Evolutionary conservation across 1,140 invertebrate species (phyloP).

Genomic region (Heliconius eleuchia): DNA sequence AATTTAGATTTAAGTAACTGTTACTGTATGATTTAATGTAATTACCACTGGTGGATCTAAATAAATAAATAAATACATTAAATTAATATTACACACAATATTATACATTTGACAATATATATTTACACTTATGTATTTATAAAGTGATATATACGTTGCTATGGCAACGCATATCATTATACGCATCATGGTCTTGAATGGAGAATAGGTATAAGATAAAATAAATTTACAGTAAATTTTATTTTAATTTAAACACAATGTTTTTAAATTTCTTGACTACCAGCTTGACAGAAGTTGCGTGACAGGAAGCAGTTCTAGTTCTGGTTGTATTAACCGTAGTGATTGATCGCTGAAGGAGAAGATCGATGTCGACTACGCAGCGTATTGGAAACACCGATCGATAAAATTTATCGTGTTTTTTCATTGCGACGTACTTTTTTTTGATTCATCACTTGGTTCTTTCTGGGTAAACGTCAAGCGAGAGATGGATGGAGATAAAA

Average conservation of each 20-base stretch:
- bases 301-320: conserved; percentile 40
- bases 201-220: not conserved
- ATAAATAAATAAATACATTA: too few relatives aligned
- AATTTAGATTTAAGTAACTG: too few relatives aligned
- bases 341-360: conserved; percentile 45
- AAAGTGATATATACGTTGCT: too few relatives aligned
- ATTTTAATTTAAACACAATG: not conserved
- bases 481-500: not conserved
- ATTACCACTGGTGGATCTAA: too few relatives aligned
- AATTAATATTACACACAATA: too few relatives aligned
- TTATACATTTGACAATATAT: too few relatives aligned
- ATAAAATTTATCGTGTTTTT: conserved; percentile 2
- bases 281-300: conserved; percentile 46
- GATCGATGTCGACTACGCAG: conserved; percentile 38
- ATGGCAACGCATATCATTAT: too few relatives aligned
- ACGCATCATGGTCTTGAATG: too few relatives aligned
- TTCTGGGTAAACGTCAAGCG: not conserved
- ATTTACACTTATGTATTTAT: too few relatives aligned
- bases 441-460: not conserved
- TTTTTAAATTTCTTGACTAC: conserved; percentile 27
- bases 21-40: too few relatives aligned
- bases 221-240: not conserved
- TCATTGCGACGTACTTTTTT: conserved; percentile 14
- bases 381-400: conserved; percentile 25
- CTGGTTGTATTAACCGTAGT: conserved; percentile 48